Percentiles rank a stretch among this genome's conserved stretches.
Evolutionary conservation across 1,140 invertebrate genomes (phyloP).

Genomic region (Campoletis sonorensis): DNA sequence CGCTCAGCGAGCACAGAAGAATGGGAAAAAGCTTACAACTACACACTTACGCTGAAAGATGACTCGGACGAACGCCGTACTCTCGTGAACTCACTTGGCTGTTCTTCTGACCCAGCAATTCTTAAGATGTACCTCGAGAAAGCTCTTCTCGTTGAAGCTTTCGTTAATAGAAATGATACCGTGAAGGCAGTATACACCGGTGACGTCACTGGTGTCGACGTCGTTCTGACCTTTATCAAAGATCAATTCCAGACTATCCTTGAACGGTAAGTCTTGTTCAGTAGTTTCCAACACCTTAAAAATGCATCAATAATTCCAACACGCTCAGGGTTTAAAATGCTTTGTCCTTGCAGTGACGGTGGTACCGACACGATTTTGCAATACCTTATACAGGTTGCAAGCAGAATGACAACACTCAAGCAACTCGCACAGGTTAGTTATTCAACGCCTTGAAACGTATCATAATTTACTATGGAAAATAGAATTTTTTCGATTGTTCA

Average conservation of each 20-base stretch:
- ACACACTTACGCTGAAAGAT: slow-evolving; percentile 83
- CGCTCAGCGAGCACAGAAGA: slow-evolving; percentile 83
- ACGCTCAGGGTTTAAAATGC: background rate
- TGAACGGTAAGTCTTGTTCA: slow-evolving; percentile 17
- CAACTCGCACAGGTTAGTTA: slow-evolving; percentile 49
- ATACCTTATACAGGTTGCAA: slow-evolving; percentile 39
- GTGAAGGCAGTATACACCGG: slow-evolving; percentile 68
- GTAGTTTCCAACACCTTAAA: background rate
- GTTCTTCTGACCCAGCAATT: slow-evolving; percentile 84
- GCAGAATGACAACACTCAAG: slow-evolving; percentile 5
- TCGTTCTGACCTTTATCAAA: slow-evolving; percentile 58
- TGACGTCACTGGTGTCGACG: slow-evolving; percentile 72
- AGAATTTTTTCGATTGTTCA: background rate
- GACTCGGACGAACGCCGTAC: slow-evolving; percentile 83
- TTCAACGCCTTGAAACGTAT: background rate
- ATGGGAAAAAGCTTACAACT: slow-evolving; percentile 88
- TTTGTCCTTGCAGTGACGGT: slow-evolving; percentile 46
- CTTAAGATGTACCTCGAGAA: slow-evolving; percentile 71
- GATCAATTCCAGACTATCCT: slow-evolving; percentile 19
- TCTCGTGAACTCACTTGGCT: slow-evolving; percentile 84
- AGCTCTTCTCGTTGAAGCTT: background rate
- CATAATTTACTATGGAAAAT: background rate
- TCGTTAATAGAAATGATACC: slow-evolving; percentile 59
- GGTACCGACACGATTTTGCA: background rate
- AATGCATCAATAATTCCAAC: background rate